Percentiles rank a stretch among this genome's conserved stretches.
Evolutionary conservation across 2,888 invertebrate genomes (phyloP).

Genomic region (Poecilus cupreus): DNA sequence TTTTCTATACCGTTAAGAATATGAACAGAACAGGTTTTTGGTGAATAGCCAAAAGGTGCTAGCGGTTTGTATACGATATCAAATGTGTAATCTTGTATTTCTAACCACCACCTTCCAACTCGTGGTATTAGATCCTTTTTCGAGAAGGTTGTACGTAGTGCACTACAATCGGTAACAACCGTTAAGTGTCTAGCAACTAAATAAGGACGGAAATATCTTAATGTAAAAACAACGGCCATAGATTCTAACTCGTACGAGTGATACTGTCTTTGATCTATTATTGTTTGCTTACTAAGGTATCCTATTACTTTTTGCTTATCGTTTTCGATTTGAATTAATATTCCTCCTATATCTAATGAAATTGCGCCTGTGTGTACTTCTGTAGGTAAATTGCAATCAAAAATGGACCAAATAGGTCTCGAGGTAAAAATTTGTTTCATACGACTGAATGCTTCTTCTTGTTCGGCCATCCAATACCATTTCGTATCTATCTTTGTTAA

Average conservation of each 20-base stretch:
- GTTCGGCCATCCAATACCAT: constrained; percentile 48
- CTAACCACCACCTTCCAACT: constrained; percentile 62
- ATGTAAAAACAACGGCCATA: constrained; percentile 67
- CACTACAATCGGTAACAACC: constrained; percentile 65
- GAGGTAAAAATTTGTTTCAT: no score
- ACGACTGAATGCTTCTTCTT: no score
- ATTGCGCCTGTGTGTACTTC: no score
- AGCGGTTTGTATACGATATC: constrained; percentile 32
- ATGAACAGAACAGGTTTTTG: constrained; percentile 42
- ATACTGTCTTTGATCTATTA: constrained; percentile 41
- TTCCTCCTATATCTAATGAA: no score
- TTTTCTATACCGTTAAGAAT: constrained; percentile 27
- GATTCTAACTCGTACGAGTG: constrained; percentile 63
- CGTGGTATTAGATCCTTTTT: constrained; percentile 61
- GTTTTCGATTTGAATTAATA: no score
- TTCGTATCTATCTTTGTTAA: constrained; percentile 39
- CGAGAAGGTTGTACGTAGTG: constrained; percentile 52
- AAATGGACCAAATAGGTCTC: no score
- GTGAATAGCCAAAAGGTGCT: constrained; percentile 61
- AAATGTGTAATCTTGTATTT: constrained; percentile 62
- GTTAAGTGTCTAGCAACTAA: constrained; percentile 64
- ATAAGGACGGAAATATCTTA: constrained; percentile 68
- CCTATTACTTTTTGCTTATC: no score
- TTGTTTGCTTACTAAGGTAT: no score
- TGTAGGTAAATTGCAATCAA: no score